Evolutionary conservation across 2,797 vertebrate species (phyloP).

Genomic region (Hippoglossus hippoglossus): DNA sequence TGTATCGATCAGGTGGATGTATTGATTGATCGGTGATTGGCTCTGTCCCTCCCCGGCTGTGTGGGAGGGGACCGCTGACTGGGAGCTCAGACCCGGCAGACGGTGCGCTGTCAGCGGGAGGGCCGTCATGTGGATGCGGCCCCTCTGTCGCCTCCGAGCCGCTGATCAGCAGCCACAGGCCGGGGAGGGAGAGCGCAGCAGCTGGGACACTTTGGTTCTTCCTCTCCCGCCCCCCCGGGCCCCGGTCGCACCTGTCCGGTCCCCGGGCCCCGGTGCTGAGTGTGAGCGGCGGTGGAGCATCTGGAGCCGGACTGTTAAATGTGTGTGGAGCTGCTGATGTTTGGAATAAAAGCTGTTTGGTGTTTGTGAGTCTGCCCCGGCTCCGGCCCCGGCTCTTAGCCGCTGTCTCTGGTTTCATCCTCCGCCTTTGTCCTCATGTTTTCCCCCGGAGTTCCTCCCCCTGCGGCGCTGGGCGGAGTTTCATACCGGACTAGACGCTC

Average conservation of each 20-base stretch:
- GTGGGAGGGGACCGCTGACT: constrained; percentile 16
- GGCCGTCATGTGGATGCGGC: constrained; percentile 5
- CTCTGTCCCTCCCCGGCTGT: not conserved
- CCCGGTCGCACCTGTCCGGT: constrained; percentile 25
- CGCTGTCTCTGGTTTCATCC: constrained; percentile 78
- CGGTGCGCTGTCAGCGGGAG: constrained; percentile 19
- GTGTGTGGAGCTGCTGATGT: no score
- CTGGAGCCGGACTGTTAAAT: not conserved
- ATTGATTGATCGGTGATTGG: constrained; percentile 10
- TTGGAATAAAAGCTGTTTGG: no score
- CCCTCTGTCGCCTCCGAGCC: not conserved
- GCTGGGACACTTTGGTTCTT: not conserved
- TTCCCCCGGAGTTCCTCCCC: constrained; percentile 88
- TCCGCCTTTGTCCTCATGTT: constrained; percentile 82
- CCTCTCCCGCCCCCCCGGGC: constrained; percentile 17
- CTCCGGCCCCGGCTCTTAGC: constrained; percentile 31
- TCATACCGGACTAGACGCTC: constrained; percentile 89
- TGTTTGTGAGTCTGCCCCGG: not conserved
- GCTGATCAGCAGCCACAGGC: not conserved
- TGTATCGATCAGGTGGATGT: not conserved
- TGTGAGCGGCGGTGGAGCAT: constrained; percentile 1
- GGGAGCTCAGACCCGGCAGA: constrained; percentile 2
- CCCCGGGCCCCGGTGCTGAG: constrained; percentile 49
- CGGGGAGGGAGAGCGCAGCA: not conserved
- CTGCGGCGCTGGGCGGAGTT: constrained; percentile 91